phyloP scores from a whole-genome alignment of 1,140 invertebrate species.

The Lepeophtheirus salmonis region DNA sequence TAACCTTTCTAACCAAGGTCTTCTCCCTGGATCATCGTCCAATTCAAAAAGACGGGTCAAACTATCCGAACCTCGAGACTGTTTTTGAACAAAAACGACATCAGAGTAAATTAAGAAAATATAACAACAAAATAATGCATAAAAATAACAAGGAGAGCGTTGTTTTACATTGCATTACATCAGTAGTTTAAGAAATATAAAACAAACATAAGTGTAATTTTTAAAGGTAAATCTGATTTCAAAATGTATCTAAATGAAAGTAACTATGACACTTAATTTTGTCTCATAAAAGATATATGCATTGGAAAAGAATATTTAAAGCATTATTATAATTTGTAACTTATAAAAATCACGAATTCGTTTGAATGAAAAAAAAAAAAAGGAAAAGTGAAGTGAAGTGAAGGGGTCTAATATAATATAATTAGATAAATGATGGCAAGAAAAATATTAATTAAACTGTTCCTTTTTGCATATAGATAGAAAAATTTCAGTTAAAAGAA shows the following conservation, averaged over 20 bases:
- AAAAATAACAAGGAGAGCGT: background rate
- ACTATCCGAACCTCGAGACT: slow-evolving; percentile 37
- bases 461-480: no score
- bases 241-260: background rate
- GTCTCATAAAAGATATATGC: no score
- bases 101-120: background rate
- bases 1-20: slow-evolving; percentile 74
- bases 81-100: slow-evolving; percentile 4
- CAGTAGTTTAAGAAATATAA: background rate
- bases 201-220: background rate
- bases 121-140: background rate
- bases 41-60: slow-evolving; percentile 85
- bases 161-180: background rate
- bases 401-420: no score
- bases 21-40: slow-evolving; percentile 78
- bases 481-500: no score
- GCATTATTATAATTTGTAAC: no score
- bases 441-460: no score
- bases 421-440: no score
- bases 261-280: no score
- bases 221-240: background rate
- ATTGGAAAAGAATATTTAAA: no score
- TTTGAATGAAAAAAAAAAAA: no score
- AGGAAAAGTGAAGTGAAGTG: no score
- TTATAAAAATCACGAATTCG: no score